A percentile compares a stretch with the other conserved stretches of the same genome.
Conservation (phyloP, 2,888 invertebrate genomes). For the Ichneumoninae sp. region DNA sequence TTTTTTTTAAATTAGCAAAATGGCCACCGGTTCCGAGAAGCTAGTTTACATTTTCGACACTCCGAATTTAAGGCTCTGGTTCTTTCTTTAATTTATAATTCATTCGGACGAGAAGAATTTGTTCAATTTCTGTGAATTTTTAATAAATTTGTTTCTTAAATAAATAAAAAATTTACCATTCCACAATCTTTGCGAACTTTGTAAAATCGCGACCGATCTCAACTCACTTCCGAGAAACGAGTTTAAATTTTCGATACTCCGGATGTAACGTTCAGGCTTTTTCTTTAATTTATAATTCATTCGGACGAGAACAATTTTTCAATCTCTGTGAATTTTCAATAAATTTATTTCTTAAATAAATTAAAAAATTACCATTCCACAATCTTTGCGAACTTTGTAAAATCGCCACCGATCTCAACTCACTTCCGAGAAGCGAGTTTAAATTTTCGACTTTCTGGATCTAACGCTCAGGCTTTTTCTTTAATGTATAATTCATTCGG, state of each 20-base stretch:
- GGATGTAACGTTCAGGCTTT: no score
- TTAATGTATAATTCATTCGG: no score
- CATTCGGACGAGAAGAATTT: background rate
- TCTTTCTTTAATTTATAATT: no score
- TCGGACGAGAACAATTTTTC: background rate
- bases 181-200: background rate
- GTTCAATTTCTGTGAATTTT: background rate
- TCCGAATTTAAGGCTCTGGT: no score
- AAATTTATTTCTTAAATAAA: conserved; percentile 2
- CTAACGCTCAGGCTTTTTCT: no score
- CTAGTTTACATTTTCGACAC: background rate
- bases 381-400: background rate
- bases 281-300: no score
- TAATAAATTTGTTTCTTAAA: conserved; percentile 18
- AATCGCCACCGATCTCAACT: background rate
- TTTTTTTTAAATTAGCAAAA: background rate
- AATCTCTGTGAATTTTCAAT: background rate
- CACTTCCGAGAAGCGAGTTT: background rate
- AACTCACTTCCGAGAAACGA: background rate
- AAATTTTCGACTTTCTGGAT: background rate
- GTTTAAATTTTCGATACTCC: background rate
- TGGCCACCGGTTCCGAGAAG: background rate
- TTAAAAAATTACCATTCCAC: background rate
- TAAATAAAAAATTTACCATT: background rate
- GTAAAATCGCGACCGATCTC: no score